Evolutionary conservation across 2,113 vertebrate species (phyloP).

Genomic region (Aspiorhynchus laticeps): DNA sequence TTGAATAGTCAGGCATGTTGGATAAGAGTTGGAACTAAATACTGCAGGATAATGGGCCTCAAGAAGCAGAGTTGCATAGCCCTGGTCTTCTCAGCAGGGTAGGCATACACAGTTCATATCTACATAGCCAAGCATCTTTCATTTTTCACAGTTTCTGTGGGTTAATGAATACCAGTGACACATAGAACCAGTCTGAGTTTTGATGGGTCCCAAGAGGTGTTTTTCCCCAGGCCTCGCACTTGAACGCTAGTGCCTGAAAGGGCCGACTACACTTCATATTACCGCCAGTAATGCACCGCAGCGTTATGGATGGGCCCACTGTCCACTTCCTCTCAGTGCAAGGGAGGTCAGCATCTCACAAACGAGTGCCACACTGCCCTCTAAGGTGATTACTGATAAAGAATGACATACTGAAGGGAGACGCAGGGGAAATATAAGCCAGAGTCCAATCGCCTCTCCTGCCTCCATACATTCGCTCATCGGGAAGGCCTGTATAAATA

Average conservation of each 20-base stretch:
- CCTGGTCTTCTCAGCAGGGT: background rate
- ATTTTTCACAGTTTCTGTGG: background rate
- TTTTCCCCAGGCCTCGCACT: constrained; percentile 12
- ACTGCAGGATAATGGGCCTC: background rate
- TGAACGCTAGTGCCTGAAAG: constrained; percentile 20
- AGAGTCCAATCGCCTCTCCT: constrained; percentile 55
- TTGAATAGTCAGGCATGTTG: background rate
- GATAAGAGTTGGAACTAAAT: background rate
- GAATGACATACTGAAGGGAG: constrained; percentile 65
- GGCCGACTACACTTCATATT: constrained; percentile 38
- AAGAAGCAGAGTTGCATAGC: background rate
- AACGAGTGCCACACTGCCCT: constrained; percentile 57
- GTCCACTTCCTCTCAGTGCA: constrained; percentile 55
- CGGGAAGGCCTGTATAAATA: constrained; percentile 68
- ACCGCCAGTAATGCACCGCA: constrained; percentile 52
- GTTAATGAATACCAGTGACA: constrained; percentile 14
- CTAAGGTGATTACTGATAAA: constrained; percentile 76
- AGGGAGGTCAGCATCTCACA: constrained; percentile 67
- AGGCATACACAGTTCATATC: background rate
- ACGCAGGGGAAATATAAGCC: constrained; percentile 63
- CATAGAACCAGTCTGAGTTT: background rate
- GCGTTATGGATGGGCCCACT: constrained; percentile 64
- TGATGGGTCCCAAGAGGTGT: constrained; percentile 30
- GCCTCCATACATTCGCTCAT: constrained; percentile 42
- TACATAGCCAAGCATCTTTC: constrained; percentile 10